Evolutionary conservation across 37 sponge, comb jelly and placozoan genomes (phyloP), one percentile per base, ranked within the genome.

Genomic region (Cladorhizidae sp.): DNA sequence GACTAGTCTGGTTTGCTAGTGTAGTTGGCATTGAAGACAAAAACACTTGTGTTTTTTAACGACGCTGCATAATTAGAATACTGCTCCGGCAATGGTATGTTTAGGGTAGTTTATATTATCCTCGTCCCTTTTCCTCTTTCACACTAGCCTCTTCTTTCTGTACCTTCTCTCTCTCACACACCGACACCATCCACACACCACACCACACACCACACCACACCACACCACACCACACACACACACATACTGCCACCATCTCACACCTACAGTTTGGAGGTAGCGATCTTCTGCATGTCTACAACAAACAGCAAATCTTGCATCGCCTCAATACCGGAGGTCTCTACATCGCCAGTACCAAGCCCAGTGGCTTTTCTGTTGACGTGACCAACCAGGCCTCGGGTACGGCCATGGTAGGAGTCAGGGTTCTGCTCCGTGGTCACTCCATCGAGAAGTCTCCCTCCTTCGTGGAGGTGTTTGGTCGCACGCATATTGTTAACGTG

Each of bases 251-350:
- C n/a, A n/a, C n/a, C n/a, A n/a, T n/a, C n/a, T n/a, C n/a, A 45
- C 49, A 1, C 32, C 14, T 36, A 14, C 51, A 96, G 89, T 96
- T 91, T 83, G 83, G 72, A 12, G 97, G 97, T 18, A 74, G n/a
- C 25, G 97, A 96, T 50, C 57, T 96, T 20, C 92, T 96, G 3
- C 97, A 93, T 49, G 83, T 93, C 29, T 96, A 96, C 84, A 90
- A 90, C 73, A 80, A 81, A 29, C 70, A 81, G 42, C 97, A 96
- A 64, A 67, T 91, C 0, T 90, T 88, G 43, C 80, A 78, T 59
- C 56, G 94, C 39, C 70, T 92, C 68, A 92, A 42, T 59, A 25
- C 81, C 18, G 73, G 50, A 36, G 85, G 86, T 18, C 88, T 92
- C 62, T 92, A 92, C 86, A 76, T 92, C n/a, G 88, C 80, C 61